These are phyloP conservation scores for Campopleginae sp. DNA, from an alignment of 2,888 invertebrate genomes.

Conservation along the genomic window DNA sequence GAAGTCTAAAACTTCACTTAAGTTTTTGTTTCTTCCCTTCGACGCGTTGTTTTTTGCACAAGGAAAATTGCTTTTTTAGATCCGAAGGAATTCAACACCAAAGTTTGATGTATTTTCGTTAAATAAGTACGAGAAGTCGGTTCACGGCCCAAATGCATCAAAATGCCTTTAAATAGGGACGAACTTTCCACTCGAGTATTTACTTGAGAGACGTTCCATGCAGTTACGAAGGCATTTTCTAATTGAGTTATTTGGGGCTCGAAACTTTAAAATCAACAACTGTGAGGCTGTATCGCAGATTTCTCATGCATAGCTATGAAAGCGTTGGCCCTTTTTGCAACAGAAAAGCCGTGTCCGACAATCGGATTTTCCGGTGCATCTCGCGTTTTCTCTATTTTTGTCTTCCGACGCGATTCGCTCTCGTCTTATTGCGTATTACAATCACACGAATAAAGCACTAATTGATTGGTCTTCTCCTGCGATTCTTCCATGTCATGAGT, in stretches of 20 bases:
- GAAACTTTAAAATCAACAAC: constrained; percentile 10
- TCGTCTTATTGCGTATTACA: constrained; percentile 39
- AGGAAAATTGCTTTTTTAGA: too few species aligned
- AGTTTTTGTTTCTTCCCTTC: too few species aligned
- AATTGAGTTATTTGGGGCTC: neutral
- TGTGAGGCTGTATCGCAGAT: constrained; percentile 13
- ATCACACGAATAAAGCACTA: constrained; percentile 47
- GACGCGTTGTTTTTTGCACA: too few species aligned
- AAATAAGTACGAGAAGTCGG: too few species aligned
- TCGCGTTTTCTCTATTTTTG: constrained; percentile 15
- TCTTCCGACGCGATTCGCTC: constrained; percentile 33
- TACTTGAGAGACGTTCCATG: neutral
- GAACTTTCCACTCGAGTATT: neutral
- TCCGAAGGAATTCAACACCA: too few species aligned
- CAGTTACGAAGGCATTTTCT: neutral
- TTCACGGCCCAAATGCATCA: too few species aligned
- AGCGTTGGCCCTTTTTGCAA: constrained; percentile 41
- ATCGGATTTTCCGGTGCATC: constrained; percentile 27
- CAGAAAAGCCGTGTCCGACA: neutral
- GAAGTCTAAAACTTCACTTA: too few species aligned
- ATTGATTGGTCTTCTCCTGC: constrained; percentile 34
- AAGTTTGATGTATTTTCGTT: too few species aligned
- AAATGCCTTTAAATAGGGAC: too few species aligned
- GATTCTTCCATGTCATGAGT: constrained; percentile 34
- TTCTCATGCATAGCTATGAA: constrained; percentile 26